A percentile compares a stretch with the other conserved stretches of the same genome.
Conservation (phyloP, 2,888 invertebrate genomes). For the Drosophila demipolita region DNA sequence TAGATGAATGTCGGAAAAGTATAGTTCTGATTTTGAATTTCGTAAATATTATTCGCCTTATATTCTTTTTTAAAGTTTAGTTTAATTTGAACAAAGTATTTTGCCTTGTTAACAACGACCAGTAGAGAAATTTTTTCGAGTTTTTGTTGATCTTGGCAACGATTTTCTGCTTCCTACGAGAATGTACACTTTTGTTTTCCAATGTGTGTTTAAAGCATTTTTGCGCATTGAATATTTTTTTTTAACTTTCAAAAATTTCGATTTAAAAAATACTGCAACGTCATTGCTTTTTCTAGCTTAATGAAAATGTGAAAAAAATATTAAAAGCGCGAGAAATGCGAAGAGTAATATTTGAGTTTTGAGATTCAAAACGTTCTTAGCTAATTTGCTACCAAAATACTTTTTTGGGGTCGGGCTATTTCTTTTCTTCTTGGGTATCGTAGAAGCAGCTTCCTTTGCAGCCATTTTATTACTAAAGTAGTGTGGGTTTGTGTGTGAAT, state of each 20-base stretch:
- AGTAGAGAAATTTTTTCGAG: slow-evolving; percentile 11
- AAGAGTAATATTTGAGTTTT: slow-evolving; percentile 20
- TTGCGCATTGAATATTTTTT: slow-evolving; percentile 73
- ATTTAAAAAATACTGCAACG: slow-evolving; percentile 59
- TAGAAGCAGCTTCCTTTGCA: slow-evolving; percentile 81
- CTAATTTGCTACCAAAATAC: slow-evolving; percentile 22
- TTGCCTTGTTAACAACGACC: slow-evolving; percentile 28
- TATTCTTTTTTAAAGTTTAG: not conserved
- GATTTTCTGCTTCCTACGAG: slow-evolving; percentile 46
- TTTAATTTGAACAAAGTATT: slow-evolving; percentile 1
- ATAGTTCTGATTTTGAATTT: slow-evolving; percentile 21
- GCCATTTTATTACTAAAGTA: slow-evolving; percentile 76
- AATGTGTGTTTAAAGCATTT: slow-evolving; percentile 45
- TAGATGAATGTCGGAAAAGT: not conserved
- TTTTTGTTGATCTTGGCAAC: slow-evolving; percentile 26
- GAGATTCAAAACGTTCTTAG: slow-evolving; percentile 17
- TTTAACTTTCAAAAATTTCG: slow-evolving; percentile 62
- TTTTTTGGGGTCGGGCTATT: slow-evolving; percentile 69
- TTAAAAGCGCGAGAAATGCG: slow-evolving; percentile 69
- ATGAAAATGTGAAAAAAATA: slow-evolving; percentile 74
- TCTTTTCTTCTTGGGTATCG: slow-evolving; percentile 82
- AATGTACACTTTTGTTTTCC: slow-evolving; percentile 2
- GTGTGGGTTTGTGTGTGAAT: slow-evolving; percentile 54
- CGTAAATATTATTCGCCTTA: slow-evolving; percentile 11
- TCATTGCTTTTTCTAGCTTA: slow-evolving; percentile 59